Conservation (phyloP, 2,113 vertebrate genomes). For the Saiga tatarica region DNA sequence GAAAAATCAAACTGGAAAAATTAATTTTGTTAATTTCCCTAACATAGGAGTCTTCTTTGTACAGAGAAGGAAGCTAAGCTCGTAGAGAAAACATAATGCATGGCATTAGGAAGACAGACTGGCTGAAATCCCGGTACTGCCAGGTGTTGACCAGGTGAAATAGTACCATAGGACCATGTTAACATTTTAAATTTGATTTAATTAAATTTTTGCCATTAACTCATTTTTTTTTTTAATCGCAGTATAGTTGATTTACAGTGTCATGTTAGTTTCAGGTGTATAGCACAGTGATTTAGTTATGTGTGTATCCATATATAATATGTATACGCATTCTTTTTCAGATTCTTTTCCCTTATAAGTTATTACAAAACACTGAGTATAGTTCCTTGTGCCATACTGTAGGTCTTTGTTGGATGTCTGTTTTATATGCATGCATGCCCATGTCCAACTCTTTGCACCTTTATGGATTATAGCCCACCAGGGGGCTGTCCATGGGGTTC, state of each 20-base stretch:
- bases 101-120: neutral
- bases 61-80: neutral
- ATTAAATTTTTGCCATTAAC: neutral
- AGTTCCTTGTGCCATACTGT: neutral
- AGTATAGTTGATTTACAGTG: neutral
- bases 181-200: neutral
- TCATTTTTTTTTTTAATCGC: neutral
- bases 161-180: neutral
- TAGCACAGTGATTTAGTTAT: neutral
- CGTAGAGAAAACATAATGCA: neutral
- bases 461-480: neutral
- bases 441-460: neutral
- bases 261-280: neutral
- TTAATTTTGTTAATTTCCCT: neutral
- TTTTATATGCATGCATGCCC: neutral
- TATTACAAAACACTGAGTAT: neutral
- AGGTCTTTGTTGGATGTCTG: neutral
- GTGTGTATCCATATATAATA: neutral
- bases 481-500: neutral
- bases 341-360: neutral
- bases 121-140: neutral
- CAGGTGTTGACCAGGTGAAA: neutral
- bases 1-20: neutral
- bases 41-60: neutral
- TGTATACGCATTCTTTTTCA: neutral